These are phyloP conservation scores for Euglossa dilemma DNA, from an alignment of 1,140 invertebrate genomes.

Conservation along the genomic window DNA sequence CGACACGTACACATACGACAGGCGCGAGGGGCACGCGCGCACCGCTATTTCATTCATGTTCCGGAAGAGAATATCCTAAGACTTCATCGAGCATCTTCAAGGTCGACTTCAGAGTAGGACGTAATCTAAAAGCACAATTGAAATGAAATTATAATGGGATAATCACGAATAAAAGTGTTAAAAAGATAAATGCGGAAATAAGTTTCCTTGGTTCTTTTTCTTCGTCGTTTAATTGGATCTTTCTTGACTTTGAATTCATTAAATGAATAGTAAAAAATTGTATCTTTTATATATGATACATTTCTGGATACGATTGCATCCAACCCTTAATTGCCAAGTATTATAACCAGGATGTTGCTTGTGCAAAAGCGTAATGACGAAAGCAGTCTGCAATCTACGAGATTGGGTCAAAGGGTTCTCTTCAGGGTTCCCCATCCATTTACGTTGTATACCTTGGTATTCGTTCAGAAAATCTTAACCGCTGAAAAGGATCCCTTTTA, in stretches of 20 bases:
- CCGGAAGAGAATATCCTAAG: constrained; percentile 10
- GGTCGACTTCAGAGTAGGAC: not conserved
- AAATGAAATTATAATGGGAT: not conserved
- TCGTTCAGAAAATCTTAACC: constrained; percentile 36
- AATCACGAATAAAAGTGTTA: not conserved
- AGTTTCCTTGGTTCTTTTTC: not conserved
- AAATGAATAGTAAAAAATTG: not conserved
- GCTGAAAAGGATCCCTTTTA: constrained; percentile 6
- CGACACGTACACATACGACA: not conserved
- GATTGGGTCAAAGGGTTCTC: constrained; percentile 41
- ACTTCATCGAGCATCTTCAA: constrained; percentile 2
- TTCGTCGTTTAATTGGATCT: not conserved
- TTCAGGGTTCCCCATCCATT: constrained; percentile 10
- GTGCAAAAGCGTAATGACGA: constrained; percentile 12
- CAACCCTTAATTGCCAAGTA: not conserved
- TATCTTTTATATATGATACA: not conserved
- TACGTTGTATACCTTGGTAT: not conserved
- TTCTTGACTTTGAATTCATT: not conserved
- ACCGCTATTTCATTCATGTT: constrained; percentile 51
- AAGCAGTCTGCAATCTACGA: constrained; percentile 30
- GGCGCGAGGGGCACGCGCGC: not conserved
- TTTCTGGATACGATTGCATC: not conserved
- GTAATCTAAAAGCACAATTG: not conserved
- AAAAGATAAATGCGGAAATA: not conserved
- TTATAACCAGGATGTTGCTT: not conserved